Conservation (phyloP, 1,140 invertebrate species). For the Orchesella cincta region DNA sequence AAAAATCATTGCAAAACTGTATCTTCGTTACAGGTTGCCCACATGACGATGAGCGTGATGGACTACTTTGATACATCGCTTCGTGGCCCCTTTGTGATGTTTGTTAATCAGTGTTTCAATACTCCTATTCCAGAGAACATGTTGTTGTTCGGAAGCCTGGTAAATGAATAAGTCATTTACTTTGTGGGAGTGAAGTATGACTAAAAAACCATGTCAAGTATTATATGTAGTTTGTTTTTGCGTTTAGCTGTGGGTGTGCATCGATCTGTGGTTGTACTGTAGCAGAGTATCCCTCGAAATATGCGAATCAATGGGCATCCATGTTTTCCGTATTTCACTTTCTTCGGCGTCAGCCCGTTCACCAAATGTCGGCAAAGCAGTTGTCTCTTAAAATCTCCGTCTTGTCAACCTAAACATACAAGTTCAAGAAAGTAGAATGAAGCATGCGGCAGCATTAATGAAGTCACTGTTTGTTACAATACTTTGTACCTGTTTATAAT, state of each 20-base stretch:
- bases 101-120: conserved; percentile 99
- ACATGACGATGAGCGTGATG: conserved; percentile 99
- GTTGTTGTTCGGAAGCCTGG: conserved; percentile 84
- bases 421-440: neutral
- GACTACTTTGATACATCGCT: conserved; percentile 90
- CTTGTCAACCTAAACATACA: neutral
- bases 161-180: conserved; percentile 63
- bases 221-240: conserved; percentile 51
- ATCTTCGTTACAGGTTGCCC: conserved; percentile 77
- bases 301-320: conserved; percentile 81
- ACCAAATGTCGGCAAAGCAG: neutral
- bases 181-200: neutral
- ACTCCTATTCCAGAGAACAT: conserved; percentile 85
- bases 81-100: conserved; percentile 86
- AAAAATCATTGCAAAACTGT: neutral
- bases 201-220: conserved; percentile 1
- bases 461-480: neutral
- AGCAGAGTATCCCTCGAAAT: conserved; percentile 82
- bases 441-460: neutral
- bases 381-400: neutral
- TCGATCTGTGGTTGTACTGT: conserved; percentile 79
- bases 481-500: neutral
- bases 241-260: conserved; percentile 72
- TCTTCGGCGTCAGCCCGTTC: neutral
- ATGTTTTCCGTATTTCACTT: conserved; percentile 74